Percentiles rank a stretch among this genome's conserved stretches.
These are phyloP conservation scores for Scaptomyza graminum DNA, from an alignment of 1,140 invertebrate species.

Conservation along the genomic window DNA sequence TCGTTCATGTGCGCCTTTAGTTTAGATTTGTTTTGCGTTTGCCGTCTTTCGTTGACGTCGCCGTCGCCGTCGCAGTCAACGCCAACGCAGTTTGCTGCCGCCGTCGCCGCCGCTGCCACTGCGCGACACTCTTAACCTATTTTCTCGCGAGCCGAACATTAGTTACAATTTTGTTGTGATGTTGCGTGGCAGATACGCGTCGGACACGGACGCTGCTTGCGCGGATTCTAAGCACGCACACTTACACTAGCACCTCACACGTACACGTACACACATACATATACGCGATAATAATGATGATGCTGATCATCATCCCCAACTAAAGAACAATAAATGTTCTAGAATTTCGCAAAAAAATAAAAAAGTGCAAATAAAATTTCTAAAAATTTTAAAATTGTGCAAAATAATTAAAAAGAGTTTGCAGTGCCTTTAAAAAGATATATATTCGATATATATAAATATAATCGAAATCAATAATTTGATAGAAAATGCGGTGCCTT, in stretches of 20 bases:
- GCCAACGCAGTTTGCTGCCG: conserved; percentile 19
- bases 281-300: conserved; percentile 21
- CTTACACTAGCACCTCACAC: conserved; percentile 37
- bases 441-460: conserved; percentile 19
- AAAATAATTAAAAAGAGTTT: conserved; percentile 18
- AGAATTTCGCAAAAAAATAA: conserved; percentile 55
- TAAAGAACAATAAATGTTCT: conserved; percentile 34
- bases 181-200: conserved; percentile 81
- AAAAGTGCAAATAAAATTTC: conserved; percentile 22
- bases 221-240: conserved; percentile 74
- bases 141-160: conserved; percentile 77
- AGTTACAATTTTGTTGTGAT: conserved; percentile 83
- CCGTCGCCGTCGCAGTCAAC: conserved; percentile 33
- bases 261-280: background rate
- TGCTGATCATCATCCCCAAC: conserved; percentile 30
- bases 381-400: conserved; percentile 1
- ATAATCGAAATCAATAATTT: conserved; percentile 10
- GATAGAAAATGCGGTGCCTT: conserved; percentile 70
- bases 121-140: conserved; percentile 81
- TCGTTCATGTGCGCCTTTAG: conserved; percentile 58
- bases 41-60: conserved; percentile 27
- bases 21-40: conserved; percentile 6
- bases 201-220: conserved; percentile 78
- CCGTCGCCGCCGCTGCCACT: conserved; percentile 40
- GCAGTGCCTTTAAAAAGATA: conserved; percentile 60